phyloP scores from a whole-genome alignment of 2,797 vertebrate genomes.

The Leptodactylus fallax region DNA sequence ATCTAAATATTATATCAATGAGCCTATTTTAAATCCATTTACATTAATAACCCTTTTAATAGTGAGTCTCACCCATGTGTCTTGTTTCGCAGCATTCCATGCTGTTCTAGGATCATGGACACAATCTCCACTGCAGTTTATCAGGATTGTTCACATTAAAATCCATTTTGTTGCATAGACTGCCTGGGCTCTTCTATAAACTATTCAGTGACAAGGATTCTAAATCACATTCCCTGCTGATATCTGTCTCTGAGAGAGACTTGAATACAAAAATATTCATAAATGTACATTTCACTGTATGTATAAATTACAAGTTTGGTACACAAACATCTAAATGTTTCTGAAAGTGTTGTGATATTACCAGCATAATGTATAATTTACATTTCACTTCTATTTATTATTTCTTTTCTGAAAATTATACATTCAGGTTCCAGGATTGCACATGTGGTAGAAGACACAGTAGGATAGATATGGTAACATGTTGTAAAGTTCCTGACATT shows the following conservation, averaged over 20 bases:
- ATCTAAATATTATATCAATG: neutral
- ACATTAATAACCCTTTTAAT: neutral
- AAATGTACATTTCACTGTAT: conserved; percentile 1
- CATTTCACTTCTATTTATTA: neutral
- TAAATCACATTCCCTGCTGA: neutral
- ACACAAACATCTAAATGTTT: neutral
- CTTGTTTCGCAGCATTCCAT: neutral
- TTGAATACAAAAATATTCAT: conserved; percentile 1
- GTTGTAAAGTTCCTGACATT: neutral
- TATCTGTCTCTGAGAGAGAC: neutral
- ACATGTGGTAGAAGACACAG: neutral
- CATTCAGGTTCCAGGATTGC: neutral
- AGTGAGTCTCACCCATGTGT: neutral
- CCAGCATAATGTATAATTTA: neutral
- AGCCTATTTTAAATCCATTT: neutral
- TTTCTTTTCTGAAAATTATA: too few relatives aligned
- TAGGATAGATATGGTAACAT: neutral
- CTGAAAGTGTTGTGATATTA: neutral
- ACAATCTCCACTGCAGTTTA: neutral
- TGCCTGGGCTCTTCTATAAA: neutral
- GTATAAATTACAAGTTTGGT: neutral
- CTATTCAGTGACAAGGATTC: neutral
- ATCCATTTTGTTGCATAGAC: neutral
- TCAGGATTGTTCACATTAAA: neutral
- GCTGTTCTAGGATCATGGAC: neutral